phyloP scores from a whole-genome alignment of 2,113 vertebrate genomes.

The Xiphias gladius region DNA sequence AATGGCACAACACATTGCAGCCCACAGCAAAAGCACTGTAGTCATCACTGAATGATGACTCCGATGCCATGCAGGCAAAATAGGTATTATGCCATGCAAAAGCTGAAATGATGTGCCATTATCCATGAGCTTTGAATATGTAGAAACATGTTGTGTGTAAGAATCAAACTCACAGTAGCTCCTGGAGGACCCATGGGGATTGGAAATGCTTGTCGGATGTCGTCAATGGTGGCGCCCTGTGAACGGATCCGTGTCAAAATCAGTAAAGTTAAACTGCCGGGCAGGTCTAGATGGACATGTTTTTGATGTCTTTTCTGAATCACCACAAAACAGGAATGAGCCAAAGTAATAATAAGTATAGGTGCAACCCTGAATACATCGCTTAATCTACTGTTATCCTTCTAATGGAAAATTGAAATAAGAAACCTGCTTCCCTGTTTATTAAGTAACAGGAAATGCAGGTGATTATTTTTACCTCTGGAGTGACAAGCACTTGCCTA shows the following conservation, averaged over 20 bases:
- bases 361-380: background rate
- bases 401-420: background rate
- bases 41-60: conserved; percentile 33
- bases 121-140: conserved; percentile 28
- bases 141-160: background rate
- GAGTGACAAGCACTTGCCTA: conserved; percentile 75
- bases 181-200: conserved; percentile 85
- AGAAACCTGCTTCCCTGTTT: background rate
- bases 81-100: conserved; percentile 34
- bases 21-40: conserved; percentile 26
- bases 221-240: conserved; percentile 80
- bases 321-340: background rate
- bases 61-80: background rate
- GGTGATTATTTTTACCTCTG: conserved; percentile 73
- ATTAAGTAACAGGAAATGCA: background rate
- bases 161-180: conserved; percentile 73
- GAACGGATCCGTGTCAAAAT: background rate
- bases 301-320: conserved; percentile 19
- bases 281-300: background rate
- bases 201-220: conserved; percentile 80
- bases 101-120: conserved; percentile 28
- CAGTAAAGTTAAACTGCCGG: background rate
- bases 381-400: background rate
- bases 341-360: background rate
- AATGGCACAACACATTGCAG: conserved; percentile 3